phyloP scores from a whole-genome alignment of 2,888 invertebrate species.

The Blastobasis adustella region DNA sequence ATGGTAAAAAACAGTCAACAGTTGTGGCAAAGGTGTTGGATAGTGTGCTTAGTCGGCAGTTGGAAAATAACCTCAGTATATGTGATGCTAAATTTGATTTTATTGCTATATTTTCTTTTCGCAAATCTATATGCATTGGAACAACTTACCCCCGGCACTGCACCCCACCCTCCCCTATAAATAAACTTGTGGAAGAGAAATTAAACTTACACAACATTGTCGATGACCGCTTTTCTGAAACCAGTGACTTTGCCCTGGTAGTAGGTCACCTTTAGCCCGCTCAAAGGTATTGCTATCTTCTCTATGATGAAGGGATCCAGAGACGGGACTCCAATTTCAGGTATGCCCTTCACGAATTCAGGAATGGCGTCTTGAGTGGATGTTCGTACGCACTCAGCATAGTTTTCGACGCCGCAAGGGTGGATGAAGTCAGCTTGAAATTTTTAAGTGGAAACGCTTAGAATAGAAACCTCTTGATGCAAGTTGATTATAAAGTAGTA shows the following conservation, averaged over 20 bases:
- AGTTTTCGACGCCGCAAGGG: slow-evolving; percentile 48
- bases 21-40: no score
- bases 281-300: slow-evolving; percentile 47
- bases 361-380: slow-evolving; percentile 55
- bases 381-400: slow-evolving; percentile 40
- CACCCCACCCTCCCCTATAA: no score
- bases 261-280: slow-evolving; percentile 55
- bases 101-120: no score
- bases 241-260: slow-evolving; percentile 56
- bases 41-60: no score
- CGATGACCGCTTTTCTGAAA: slow-evolving; percentile 54
- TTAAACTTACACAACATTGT: slow-evolving; percentile 51
- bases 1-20: no score
- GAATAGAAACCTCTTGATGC: no score
- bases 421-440: slow-evolving; percentile 54
- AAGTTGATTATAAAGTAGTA: no score
- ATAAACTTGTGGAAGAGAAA: not conserved
- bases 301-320: slow-evolving; percentile 61
- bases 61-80: no score
- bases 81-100: no score
- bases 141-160: no score
- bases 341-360: slow-evolving; percentile 54
- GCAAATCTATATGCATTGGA: no score
- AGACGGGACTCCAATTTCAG: slow-evolving; percentile 35
- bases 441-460: no score